phyloP scores from a whole-genome alignment of 2,113 vertebrate genomes.

The Choloepus hoffmanni region DNA sequence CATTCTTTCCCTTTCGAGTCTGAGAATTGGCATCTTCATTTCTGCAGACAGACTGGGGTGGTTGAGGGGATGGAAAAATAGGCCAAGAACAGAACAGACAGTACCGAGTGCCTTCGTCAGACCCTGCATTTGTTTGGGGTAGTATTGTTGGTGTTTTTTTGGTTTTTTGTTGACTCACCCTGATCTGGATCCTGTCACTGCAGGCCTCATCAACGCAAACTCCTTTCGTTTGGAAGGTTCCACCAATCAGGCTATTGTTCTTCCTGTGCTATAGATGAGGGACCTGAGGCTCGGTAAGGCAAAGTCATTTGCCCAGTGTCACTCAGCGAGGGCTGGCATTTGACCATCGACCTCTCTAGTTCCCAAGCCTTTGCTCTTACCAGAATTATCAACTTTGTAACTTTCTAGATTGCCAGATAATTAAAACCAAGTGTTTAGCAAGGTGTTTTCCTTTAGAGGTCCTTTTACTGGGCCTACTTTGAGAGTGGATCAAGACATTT shows the following conservation, averaged over 20 bases:
- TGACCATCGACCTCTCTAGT: background rate
- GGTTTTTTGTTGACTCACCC: slow-evolving; percentile 8
- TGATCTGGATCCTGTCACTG: slow-evolving; percentile 44
- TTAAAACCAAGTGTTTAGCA: slow-evolving; percentile 45
- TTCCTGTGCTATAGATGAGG: background rate
- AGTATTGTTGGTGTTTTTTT: too few relatives aligned
- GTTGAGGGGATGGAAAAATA: background rate
- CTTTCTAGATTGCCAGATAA: background rate
- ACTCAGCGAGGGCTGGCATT: background rate
- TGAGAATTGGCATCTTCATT: background rate
- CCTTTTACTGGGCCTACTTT: slow-evolving; percentile 33
- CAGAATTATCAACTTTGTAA: slow-evolving; percentile 1
- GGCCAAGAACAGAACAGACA: background rate
- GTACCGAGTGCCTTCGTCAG: background rate
- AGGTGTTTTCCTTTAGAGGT: slow-evolving; percentile 58
- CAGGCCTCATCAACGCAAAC: slow-evolving; percentile 11
- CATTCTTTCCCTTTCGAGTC: background rate
- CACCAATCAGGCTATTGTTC: background rate
- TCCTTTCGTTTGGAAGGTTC: background rate
- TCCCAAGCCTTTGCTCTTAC: background rate
- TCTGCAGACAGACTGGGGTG: background rate
- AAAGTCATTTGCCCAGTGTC: background rate
- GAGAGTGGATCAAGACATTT: slow-evolving; percentile 75
- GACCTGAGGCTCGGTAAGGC: background rate
- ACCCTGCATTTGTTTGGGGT: background rate